phyloP scores from a whole-genome alignment of 2,888 invertebrate genomes.

The Thera britannica region DNA sequence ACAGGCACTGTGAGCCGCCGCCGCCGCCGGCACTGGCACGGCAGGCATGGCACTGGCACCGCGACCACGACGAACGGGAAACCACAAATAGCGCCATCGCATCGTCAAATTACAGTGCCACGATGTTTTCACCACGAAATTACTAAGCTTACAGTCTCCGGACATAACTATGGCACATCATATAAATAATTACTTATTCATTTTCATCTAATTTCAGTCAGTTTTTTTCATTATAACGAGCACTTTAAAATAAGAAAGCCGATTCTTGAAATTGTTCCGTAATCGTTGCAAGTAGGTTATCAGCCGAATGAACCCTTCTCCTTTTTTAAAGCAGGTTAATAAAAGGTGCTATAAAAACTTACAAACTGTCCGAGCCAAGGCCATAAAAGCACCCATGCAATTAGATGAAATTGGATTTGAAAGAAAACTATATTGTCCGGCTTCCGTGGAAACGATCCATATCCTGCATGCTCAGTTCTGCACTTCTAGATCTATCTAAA shows the following conservation, averaged over 20 bases:
- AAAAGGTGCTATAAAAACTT: no score
- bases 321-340: no score
- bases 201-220: no score
- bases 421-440: slow-evolving; percentile 15
- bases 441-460: slow-evolving; percentile 12
- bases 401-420: slow-evolving; percentile 1
- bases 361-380: no score
- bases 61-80: not conserved
- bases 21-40: not conserved
- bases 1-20: not conserved
- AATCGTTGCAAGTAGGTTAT: no score
- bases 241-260: no score
- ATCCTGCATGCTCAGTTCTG: not conserved
- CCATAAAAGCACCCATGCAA: no score
- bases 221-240: no score
- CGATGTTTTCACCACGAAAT: slow-evolving; percentile 13
- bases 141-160: slow-evolving; percentile 7
- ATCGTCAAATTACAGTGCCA: slow-evolving; percentile 8
- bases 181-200: not conserved
- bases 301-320: no score
- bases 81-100: slow-evolving; percentile 11
- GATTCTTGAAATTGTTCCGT: no score
- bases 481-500: not conserved
- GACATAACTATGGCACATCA: not conserved
- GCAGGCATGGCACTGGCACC: no score